A percentile compares a stretch with the other conserved stretches of the same genome.
Evolutionary conservation across 2,113 vertebrate genomes (phyloP).

Genomic region (Conger conger): DNA sequence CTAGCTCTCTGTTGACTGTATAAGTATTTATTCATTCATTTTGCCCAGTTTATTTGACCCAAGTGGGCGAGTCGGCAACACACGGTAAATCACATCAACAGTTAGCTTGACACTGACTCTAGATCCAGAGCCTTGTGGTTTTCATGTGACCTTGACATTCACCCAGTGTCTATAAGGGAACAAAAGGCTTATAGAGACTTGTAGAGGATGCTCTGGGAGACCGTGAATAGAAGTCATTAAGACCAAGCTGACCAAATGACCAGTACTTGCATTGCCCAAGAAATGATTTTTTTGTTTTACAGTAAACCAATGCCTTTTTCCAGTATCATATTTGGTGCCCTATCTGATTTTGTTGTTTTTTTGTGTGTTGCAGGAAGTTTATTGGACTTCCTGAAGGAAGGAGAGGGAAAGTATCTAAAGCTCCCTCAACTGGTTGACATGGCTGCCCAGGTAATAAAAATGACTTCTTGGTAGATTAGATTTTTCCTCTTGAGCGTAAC

Average conservation of each 20-base stretch:
- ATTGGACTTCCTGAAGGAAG: conserved; percentile 92
- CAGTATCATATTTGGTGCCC: not conserved
- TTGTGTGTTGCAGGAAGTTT: conserved; percentile 80
- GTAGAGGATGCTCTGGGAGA: not conserved
- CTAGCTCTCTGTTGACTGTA: not conserved
- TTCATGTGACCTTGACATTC: not conserved
- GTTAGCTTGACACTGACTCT: not conserved
- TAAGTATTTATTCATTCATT: not conserved
- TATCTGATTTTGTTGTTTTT: conserved; percentile 3
- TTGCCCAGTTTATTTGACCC: not conserved
- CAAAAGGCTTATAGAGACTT: conserved; percentile 14
- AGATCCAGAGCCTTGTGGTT: not conserved
- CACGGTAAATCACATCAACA: not conserved
- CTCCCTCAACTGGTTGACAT: conserved; percentile 91
- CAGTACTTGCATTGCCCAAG: not conserved
- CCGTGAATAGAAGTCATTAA: not conserved
- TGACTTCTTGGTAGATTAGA: not conserved
- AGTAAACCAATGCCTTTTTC: not conserved
- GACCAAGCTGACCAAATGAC: not conserved
- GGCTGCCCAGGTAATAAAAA: conserved; percentile 85
- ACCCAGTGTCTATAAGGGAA: not conserved
- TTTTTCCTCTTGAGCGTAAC: not conserved
- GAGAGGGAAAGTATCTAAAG: conserved; percentile 92
- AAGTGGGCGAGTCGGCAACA: not conserved
- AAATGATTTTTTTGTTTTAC: not conserved